A percentile compares a stretch with the other conserved stretches of the same genome.
Evolutionary conservation across 2,888 invertebrate species (phyloP).

Genomic region (Xestoiulus laeticollis): DNA sequence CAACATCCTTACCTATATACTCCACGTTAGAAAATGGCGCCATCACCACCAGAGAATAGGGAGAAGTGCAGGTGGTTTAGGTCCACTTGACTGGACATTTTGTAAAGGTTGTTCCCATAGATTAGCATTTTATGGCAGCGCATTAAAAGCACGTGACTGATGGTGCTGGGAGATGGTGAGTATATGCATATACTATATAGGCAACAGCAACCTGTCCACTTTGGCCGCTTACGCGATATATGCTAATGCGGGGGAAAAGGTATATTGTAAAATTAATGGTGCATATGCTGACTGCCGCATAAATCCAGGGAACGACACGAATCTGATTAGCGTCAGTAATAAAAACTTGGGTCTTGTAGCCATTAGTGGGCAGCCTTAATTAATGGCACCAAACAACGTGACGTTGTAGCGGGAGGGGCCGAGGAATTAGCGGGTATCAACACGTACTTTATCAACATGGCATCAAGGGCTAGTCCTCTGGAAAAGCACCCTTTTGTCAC

Average conservation of each 20-base stretch:
- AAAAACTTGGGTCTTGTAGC: background rate
- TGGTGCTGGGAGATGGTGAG: background rate
- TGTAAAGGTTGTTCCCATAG: background rate
- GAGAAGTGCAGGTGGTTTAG: background rate
- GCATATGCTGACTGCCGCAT: slow-evolving; percentile 28
- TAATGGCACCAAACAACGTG: background rate
- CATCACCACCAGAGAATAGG: background rate
- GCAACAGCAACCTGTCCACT: slow-evolving; percentile 24
- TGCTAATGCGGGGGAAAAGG: slow-evolving; percentile 3
- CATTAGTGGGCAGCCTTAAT: slow-evolving; percentile 17
- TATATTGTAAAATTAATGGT: slow-evolving; percentile 37
- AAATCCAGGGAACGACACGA: slow-evolving; percentile 6
- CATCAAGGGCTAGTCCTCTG: background rate
- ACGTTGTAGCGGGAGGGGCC: background rate
- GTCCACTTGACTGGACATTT: slow-evolving; percentile 23
- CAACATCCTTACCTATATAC: background rate
- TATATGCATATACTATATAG: background rate
- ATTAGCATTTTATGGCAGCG: slow-evolving; percentile 29
- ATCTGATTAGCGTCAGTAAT: slow-evolving; percentile 37
- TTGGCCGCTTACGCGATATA: background rate
- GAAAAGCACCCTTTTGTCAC: background rate
- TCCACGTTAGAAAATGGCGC: background rate
- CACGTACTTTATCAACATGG: background rate
- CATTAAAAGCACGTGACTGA: slow-evolving; percentile 22
- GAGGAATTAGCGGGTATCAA: background rate